Evolutionary conservation across 2,113 vertebrate species (phyloP).

Genomic region (Narcine bancroftii): DNA sequence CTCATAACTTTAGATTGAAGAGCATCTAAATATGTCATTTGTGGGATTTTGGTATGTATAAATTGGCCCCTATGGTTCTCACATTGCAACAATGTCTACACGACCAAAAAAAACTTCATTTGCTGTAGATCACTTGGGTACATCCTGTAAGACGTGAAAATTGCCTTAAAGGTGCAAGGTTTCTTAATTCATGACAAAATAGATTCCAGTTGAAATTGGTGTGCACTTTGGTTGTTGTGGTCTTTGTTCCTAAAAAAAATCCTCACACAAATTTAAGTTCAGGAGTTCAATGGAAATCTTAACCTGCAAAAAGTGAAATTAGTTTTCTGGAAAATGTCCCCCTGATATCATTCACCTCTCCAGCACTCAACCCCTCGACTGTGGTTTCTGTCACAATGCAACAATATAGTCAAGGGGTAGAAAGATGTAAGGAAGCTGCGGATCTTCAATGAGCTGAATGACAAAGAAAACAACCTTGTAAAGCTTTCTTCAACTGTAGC

Average conservation of each 20-base stretch:
- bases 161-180: too few species aligned
- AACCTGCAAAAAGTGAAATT: background rate
- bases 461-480: background rate
- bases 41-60: too few species aligned
- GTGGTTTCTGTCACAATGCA: background rate
- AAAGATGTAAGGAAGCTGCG: background rate
- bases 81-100: too few species aligned
- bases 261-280: background rate
- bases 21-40: too few species aligned
- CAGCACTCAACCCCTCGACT: background rate
- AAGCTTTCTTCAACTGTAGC: background rate
- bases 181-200: too few species aligned
- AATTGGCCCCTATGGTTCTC: too few species aligned
- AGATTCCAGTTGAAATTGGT: background rate
- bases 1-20: too few species aligned
- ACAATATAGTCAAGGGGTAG: background rate
- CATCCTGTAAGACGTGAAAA: too few species aligned
- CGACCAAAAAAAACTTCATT: too few species aligned
- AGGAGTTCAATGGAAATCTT: background rate
- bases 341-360: background rate
- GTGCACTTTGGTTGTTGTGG: background rate
- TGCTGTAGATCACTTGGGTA: too few species aligned
- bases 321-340: background rate
- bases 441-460: background rate
- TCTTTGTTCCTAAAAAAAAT: background rate